Conservation (phyloP, 2,113 vertebrate species). For the Toxotes chatareus region DNA sequence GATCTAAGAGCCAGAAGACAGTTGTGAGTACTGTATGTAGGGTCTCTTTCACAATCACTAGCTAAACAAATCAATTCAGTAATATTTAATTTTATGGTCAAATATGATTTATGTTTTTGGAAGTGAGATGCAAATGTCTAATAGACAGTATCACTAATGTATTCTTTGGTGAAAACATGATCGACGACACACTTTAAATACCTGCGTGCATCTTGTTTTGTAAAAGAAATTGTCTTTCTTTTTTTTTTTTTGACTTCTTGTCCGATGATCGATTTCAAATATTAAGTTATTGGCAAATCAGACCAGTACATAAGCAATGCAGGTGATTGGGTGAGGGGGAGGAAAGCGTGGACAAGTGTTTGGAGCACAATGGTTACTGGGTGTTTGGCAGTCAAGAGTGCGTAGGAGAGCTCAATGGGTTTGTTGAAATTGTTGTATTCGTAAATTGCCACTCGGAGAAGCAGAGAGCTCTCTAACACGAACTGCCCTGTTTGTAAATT, state of each 20-base stretch:
- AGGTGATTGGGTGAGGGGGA: conserved; percentile 67
- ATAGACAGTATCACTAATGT: neutral
- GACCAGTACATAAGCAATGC: conserved; percentile 7
- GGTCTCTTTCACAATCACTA: neutral
- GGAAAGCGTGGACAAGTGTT: conserved; percentile 63
- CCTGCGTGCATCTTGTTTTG: neutral
- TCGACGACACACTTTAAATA: neutral
- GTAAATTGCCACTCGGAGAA: conserved; percentile 69
- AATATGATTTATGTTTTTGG: neutral
- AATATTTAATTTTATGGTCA: neutral
- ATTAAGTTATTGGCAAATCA: conserved; percentile 4
- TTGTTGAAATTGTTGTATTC: conserved; percentile 68
- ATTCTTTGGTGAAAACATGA: neutral
- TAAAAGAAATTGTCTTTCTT: too few species aligned
- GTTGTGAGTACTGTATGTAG: neutral
- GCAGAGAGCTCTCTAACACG: conserved; percentile 59
- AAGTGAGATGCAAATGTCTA: neutral
- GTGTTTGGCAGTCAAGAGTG: conserved; percentile 74
- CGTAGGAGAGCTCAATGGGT: conserved; percentile 70
- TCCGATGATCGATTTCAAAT: neutral
- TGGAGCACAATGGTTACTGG: conserved; percentile 61
- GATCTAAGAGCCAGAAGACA: neutral
- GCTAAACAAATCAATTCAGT: neutral
- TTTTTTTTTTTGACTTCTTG: too few species aligned
- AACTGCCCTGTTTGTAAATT: conserved; percentile 62